phyloP scores from a whole-genome alignment of 2,797 vertebrate genomes.

The Tamandua tetradactyla region DNA sequence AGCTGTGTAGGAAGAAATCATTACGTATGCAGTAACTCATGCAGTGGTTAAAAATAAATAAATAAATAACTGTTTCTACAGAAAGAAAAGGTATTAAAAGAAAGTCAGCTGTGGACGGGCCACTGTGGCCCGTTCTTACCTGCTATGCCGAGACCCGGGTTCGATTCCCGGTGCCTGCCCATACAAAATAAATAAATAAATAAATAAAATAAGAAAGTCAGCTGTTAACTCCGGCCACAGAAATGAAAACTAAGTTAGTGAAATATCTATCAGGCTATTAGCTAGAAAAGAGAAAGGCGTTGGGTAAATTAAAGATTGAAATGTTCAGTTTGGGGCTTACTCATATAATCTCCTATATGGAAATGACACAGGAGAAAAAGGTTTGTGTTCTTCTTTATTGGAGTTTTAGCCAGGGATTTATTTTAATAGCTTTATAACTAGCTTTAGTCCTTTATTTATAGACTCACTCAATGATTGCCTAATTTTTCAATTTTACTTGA shows the following conservation, averaged over 20 bases:
- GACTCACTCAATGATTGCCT: neutral
- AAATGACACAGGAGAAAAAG: fast-evolving
- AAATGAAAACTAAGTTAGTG: neutral
- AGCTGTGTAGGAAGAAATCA: neutral
- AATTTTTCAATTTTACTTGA: neutral
- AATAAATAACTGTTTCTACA: neutral
- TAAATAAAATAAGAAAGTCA: neutral
- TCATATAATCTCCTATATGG: neutral
- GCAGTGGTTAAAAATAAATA: neutral
- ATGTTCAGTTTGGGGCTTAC: neutral
- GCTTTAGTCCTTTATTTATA: neutral
- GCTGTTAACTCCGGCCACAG: neutral
- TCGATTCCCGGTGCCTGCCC: no score
- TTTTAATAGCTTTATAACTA: conserved; percentile 17
- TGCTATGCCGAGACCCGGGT: no score
- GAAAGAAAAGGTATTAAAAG: neutral
- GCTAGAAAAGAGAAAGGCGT: neutral
- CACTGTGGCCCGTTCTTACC: no score
- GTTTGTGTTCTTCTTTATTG: neutral
- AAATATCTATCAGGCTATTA: neutral
- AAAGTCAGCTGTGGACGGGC: neutral
- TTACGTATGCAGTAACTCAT: neutral
- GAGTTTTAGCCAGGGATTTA: neutral
- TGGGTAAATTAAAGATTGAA: neutral
- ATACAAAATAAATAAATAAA: no score